phyloP scores from a whole-genome alignment of 2,888 invertebrate species.

The Aelia acuminata region DNA sequence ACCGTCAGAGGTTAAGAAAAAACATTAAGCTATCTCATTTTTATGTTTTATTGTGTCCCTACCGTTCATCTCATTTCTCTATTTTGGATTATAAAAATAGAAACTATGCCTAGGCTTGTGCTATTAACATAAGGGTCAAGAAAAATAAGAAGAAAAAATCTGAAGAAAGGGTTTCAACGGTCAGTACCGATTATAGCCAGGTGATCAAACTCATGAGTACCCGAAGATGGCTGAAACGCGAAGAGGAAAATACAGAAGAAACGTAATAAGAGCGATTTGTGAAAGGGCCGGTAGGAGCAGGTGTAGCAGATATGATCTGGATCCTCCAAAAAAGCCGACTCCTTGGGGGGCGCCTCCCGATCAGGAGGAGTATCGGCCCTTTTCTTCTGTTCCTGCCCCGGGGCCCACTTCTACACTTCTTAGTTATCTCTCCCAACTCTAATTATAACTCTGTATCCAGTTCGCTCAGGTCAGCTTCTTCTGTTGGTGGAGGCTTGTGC shows the following conservation, averaged over 20 bases:
- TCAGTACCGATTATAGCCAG: neutral
- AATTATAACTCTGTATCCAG: constrained; percentile 14
- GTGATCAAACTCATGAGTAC: neutral
- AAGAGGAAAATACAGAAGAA: constrained; percentile 7
- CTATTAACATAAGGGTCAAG: neutral
- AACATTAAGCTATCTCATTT: too few species aligned
- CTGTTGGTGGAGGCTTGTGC: neutral
- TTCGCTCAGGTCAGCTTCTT: neutral
- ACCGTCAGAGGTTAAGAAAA: too few species aligned
- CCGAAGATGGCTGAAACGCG: neutral
- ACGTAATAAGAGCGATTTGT: constrained; percentile 30
- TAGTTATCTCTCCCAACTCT: neutral
- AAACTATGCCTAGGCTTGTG: neutral
- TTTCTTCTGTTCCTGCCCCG: neutral
- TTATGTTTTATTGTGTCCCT: too few species aligned
- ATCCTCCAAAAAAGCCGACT: constrained; percentile 32
- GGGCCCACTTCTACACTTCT: neutral
- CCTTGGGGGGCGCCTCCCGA: neutral
- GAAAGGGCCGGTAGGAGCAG: constrained; percentile 8
- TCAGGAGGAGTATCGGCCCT: neutral
- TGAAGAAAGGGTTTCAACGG: neutral
- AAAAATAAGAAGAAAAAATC: neutral
- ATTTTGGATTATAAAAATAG: neutral
- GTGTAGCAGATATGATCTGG: constrained; percentile 21
- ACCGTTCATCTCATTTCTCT: neutral